A percentile compares a stretch with the other conserved stretches of the same genome.
phyloP scores from a whole-genome alignment of 92 coral and sea anemone species.

The Heteractis magnifica region DNA sequence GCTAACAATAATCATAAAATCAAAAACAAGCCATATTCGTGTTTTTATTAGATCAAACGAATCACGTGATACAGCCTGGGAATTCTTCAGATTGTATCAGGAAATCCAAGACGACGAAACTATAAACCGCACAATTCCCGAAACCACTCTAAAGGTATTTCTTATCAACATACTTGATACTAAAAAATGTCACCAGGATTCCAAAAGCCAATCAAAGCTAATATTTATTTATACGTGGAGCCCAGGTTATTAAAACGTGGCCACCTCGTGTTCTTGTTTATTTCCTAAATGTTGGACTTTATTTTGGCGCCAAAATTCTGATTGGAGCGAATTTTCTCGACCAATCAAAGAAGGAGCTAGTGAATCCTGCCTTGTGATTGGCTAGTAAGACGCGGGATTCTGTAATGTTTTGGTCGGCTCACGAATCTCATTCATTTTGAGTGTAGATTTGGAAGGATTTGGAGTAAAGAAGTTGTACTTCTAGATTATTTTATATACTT shows the following conservation, averaged over 20 bases:
- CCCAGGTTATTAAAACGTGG: not conserved
- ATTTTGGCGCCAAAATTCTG: slow-evolving; percentile 5
- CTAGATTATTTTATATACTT: not conserved
- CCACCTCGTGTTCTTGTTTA: not conserved
- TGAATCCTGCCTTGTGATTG: not conserved
- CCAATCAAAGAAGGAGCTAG: not conserved
- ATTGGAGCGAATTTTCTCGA: not conserved
- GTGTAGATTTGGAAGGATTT: not conserved
- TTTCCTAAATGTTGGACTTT: not conserved
- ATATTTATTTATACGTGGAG: too few relatives aligned
- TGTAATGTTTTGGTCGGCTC: not conserved
- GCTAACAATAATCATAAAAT: too few relatives aligned
- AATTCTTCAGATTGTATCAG: too few relatives aligned
- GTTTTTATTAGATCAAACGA: too few relatives aligned
- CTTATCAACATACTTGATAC: not conserved
- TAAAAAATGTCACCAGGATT: too few relatives aligned
- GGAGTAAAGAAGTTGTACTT: not conserved
- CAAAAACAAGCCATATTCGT: too few relatives aligned
- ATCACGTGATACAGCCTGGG: too few relatives aligned
- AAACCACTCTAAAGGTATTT: not conserved
- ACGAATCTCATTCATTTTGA: not conserved
- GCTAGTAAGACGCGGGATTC: not conserved
- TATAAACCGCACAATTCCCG: too few relatives aligned
- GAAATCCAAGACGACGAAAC: too few relatives aligned
- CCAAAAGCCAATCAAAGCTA: too few relatives aligned